Base-by-base conservation (phyloP, 2,888 invertebrate genomes). In the Copidosoma aretas region DNA sequence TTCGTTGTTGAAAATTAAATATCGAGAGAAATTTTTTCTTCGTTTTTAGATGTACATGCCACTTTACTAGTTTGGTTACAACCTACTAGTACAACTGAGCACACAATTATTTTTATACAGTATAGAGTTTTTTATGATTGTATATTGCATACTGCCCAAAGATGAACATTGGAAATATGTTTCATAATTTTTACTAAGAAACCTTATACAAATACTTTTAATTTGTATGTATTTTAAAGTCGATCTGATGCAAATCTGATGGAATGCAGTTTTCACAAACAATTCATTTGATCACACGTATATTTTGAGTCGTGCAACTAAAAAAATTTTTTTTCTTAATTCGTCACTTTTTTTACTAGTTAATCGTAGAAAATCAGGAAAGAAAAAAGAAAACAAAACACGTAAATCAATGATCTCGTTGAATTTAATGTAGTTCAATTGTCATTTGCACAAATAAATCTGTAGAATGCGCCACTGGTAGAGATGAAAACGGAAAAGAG, bases 391-490 rank as follows among this genome's bases (percentile, higher is more conserved):
- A 57, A 39, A 49, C 53, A 60, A 24, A 54, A 39, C 25, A 17
- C 32, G 51, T 51, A n/a, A 52, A 54, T 66, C 56, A 43, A 60
- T 64, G 49, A 61, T 65, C 52, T 61, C 39, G 19, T 63, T 61
- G n/a, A 52, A 64, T 61, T 62, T 54, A 59, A 22, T 62, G n/a
- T 46, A 67, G 52, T 60, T 73, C 60, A 73, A 76, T 73, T 74
- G 76, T 77, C 76, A 73, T 75, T 74, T 74, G 75, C 76, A 76
- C 76, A 77, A 76, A 75, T 43, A 64, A 51, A 68, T 60, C 51
- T 63, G 41, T 60, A 59, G 46, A 57, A 41, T 14, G 43, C 43
- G 62, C 51, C 43, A 64, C 25, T 21, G 22, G 46, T 14, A 53
- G 22, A 53, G 4, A 32, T 32, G 32, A 32, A 3, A 32, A 12